These are phyloP conservation scores for Ceraclea dissimilis DNA, from an alignment of 2,888 invertebrate species.

Conservation along the genomic window DNA sequence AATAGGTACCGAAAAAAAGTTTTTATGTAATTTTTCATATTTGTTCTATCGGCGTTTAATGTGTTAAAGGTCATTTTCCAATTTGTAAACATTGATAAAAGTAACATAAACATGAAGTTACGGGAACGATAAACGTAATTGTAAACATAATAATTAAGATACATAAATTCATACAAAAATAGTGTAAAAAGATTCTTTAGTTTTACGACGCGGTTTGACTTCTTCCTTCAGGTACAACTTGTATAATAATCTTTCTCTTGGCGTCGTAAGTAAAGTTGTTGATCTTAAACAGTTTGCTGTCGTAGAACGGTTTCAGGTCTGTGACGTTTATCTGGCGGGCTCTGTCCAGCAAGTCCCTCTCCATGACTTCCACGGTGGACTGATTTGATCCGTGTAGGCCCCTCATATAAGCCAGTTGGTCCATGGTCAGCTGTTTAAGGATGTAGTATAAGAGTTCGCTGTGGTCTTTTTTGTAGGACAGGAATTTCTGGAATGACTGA, in stretches of 20 bases:
- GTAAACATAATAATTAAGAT: too few relatives aligned
- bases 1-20: too few relatives aligned
- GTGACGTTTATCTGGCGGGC: constrained; percentile 88
- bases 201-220: neutral
- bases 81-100: too few relatives aligned
- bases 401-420: constrained; percentile 80
- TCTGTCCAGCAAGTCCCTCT: constrained; percentile 59
- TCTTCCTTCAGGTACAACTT: constrained; percentile 60
- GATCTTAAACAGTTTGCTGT: constrained; percentile 79
- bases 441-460: constrained; percentile 93
- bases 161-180: too few relatives aligned
- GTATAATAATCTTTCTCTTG: constrained; percentile 77
- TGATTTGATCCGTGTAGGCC: constrained; percentile 58
- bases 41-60: too few relatives aligned
- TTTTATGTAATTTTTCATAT: too few relatives aligned
- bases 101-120: neutral
- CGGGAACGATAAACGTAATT: too few relatives aligned
- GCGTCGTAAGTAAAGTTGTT: constrained; percentile 85
- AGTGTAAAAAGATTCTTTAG: neutral
- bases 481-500: constrained; percentile 87
- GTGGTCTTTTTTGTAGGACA: constrained; percentile 91
- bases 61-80: too few relatives aligned
- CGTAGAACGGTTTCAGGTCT: constrained; percentile 84
- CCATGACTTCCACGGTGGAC: constrained; percentile 73
- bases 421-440: constrained; percentile 84